Conservation (phyloP, 2,113 vertebrate species). For the Aepyceros melampus region DNA sequence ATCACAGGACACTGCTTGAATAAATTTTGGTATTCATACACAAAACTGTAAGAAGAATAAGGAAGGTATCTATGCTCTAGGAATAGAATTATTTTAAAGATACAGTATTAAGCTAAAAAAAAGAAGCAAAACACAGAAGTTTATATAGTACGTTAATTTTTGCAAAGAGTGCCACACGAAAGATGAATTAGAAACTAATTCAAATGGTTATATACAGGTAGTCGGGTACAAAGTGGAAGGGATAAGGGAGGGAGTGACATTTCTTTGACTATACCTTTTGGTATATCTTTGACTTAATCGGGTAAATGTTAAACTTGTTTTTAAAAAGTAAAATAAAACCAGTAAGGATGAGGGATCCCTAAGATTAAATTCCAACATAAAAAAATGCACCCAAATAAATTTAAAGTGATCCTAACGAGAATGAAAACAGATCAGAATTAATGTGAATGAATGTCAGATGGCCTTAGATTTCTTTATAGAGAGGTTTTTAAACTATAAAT, state of each 20-base stretch:
- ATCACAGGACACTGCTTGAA: not conserved
- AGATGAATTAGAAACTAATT: not conserved
- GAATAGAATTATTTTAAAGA: not conserved
- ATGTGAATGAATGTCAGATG: not conserved
- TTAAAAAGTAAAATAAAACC: not conserved
- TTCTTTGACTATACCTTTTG: not conserved
- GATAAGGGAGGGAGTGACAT: not conserved
- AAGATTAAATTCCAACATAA: not conserved
- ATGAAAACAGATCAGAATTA: not conserved
- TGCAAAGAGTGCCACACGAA: not conserved
- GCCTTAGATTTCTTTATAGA: not conserved
- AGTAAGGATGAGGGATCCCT: not conserved
- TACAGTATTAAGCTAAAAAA: not conserved
- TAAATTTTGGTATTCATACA: not conserved
- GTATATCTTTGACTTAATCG: not conserved
- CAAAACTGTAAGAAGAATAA: not conserved
- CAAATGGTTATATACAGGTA: not conserved
- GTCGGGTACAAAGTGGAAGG: not conserved
- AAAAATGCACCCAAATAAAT: not conserved
- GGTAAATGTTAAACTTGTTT: not conserved
- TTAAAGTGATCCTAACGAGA: not conserved
- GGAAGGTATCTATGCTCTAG: not conserved
- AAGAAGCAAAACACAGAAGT: not conserved
- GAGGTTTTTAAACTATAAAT: not conserved
- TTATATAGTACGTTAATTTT: not conserved